phyloP scores from a whole-genome alignment of 2,888 invertebrate species.

The Nephrotoma appendiculata region DNA sequence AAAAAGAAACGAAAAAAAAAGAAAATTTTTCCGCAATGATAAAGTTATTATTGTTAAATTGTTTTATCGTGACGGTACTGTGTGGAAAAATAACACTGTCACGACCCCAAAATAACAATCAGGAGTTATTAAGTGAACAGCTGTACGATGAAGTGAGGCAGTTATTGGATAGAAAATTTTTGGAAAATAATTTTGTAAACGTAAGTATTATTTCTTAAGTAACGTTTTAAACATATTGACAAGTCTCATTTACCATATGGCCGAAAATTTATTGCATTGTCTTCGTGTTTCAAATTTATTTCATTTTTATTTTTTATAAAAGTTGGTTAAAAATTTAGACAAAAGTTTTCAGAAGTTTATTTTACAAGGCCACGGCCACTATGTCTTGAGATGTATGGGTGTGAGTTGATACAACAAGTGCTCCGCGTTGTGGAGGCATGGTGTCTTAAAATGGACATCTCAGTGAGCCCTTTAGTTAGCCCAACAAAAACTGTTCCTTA shows the following conservation, averaged over 20 bases:
- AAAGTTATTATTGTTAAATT: not conserved
- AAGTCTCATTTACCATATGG: not conserved
- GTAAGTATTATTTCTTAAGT: not conserved
- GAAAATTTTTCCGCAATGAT: not conserved
- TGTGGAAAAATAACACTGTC: not conserved
- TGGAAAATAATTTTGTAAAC: constrained; percentile 24
- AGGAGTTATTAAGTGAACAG: constrained; percentile 25
- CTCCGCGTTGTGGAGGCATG: too few species aligned
- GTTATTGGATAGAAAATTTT: constrained; percentile 33
- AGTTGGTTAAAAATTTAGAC: not conserved
- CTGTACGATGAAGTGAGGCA: constrained; percentile 40
- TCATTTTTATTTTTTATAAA: not conserved
- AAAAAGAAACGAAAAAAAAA: not conserved
- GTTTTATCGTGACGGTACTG: not conserved
- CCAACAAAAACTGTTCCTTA: too few species aligned
- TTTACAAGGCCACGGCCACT: too few species aligned
- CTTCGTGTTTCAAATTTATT: not conserved
- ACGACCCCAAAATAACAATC: not conserved
- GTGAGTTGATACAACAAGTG: too few species aligned
- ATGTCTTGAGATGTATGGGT: too few species aligned
- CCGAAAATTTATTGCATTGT: not conserved
- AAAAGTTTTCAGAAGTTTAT: too few species aligned
- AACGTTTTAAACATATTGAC: not conserved
- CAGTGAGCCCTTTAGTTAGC: too few species aligned
- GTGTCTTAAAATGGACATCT: too few species aligned